A percentile compares a stretch with the other conserved stretches of the same genome.
Conservation (phyloP, 2,888 invertebrate species). For the Coleophora flavipennella region DNA sequence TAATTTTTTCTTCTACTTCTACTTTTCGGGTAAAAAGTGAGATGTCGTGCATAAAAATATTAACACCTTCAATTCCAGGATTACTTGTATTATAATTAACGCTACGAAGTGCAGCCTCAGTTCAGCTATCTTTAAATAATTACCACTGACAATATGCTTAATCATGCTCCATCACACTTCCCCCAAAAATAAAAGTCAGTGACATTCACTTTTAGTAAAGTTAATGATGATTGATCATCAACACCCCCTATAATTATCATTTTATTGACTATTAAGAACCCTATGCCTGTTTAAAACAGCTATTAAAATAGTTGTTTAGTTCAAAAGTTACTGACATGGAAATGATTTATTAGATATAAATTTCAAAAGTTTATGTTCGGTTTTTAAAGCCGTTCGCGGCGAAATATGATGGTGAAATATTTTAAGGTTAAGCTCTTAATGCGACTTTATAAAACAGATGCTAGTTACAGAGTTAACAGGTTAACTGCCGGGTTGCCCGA, state of each 20-base stretch:
- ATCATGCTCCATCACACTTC: conserved; percentile 5
- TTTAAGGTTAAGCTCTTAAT: too few relatives aligned
- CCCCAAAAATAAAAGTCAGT: conserved; percentile 15
- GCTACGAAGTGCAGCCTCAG: too few relatives aligned
- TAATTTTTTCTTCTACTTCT: too few relatives aligned
- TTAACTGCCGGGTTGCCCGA: too few relatives aligned
- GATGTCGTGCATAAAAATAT: too few relatives aligned
- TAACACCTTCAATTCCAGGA: neutral
- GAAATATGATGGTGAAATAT: neutral
- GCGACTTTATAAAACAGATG: too few relatives aligned
- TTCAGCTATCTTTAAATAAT: neutral
- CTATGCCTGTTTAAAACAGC: conserved; percentile 22
- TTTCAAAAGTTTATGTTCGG: conserved; percentile 8
- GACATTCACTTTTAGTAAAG: conserved; percentile 15
- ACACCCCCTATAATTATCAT: conserved; percentile 38
- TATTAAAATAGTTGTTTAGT: conserved; percentile 36
- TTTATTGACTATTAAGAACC: conserved; percentile 41
- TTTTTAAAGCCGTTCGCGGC: conserved; percentile 9
- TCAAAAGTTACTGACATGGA: conserved; percentile 16
- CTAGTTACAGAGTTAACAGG: too few relatives aligned
- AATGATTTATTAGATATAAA: conserved; percentile 34
- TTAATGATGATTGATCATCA: conserved; percentile 50
- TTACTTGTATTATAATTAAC: too few relatives aligned
- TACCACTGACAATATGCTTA: neutral
- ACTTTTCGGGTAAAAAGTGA: too few relatives aligned